Conservation (phyloP, 2,797 vertebrate species). For the Gobio occitaniae region DNA sequence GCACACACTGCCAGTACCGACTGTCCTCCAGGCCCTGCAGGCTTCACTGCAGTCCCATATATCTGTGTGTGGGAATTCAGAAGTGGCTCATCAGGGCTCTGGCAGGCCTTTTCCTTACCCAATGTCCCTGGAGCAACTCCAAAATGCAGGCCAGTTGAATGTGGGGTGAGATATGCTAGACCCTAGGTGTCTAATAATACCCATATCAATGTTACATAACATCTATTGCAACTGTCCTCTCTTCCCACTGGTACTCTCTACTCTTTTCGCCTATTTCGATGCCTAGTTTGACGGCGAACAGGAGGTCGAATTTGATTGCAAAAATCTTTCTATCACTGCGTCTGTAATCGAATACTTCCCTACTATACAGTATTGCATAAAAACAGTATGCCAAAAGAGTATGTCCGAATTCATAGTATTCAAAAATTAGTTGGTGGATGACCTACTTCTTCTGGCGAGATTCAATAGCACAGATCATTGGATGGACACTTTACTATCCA, state of each 20-base stretch:
- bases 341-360: too few species aligned
- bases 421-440: too few species aligned
- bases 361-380: too few species aligned
- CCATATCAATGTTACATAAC: slow-evolving; percentile 47
- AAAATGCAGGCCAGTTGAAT: slow-evolving; percentile 62
- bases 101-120: slow-evolving; percentile 64
- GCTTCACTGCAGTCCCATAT: slow-evolving; percentile 33
- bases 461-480: too few species aligned
- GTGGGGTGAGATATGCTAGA: slow-evolving; percentile 43
- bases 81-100: slow-evolving; percentile 49
- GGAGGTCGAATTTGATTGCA: too few species aligned
- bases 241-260: background rate
- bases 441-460: too few species aligned
- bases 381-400: too few species aligned
- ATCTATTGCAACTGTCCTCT: background rate
- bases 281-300: background rate
- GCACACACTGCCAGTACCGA: slow-evolving; percentile 14
- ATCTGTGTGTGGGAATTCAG: slow-evolving; percentile 35
- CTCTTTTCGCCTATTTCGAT: background rate
- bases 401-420: too few species aligned
- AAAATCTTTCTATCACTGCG: too few species aligned
- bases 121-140: slow-evolving; percentile 74
- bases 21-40: slow-evolving; percentile 14
- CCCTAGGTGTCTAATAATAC: slow-evolving; percentile 48
- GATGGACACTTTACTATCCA: too few species aligned